Base-by-base conservation (phyloP, 2,113 vertebrate genomes). In the Microtus oregoni region DNA sequence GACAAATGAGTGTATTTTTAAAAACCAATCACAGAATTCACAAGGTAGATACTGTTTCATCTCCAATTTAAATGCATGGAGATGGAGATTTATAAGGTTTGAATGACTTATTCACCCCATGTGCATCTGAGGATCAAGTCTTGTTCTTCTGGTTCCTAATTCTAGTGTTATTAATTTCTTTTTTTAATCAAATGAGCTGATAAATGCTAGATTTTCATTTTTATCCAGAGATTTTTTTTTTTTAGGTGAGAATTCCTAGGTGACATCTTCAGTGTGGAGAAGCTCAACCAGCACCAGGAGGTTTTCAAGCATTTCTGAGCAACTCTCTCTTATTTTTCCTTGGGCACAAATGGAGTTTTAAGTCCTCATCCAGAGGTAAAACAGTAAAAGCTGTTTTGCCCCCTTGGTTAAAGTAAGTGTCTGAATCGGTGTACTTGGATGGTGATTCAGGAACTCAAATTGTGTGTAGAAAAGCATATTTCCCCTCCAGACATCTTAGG, bases 401-500 rank as follows among this genome's bases (percentile, higher is more conserved):
- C 50, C 50, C 55, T 67, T 19, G 11, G 24, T 17, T 79, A 78
- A 91, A 82, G 55, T 9, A 90, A 32, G 38, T 95, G 90, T 77
- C 93, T 90, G 52, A 95, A 93, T 28, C 20, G 5, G 28, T 89
- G 7, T 52, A 73, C 24, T 72, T 90, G n/a, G 65, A 90, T 3
- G 20, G 78, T n/a, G 19, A 77, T 90, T 58, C 7, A 77, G 68
- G 75, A 91, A 83, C 58, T 83, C 55, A 86, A 72, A 82, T 1
- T 65, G 4, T n/a, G 79, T 41, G 50, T 1, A 76, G 83, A 86
- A 79, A 96, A 92, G 50, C 1, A 20, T 26, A 44, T 68, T 63
- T 97, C 91, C 72, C 75, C 89, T 88, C 26, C 67, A 12, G 35
- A 96, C 77, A 52, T 77, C 88, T 96, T 96, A 73, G 58, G 86